Base-by-base conservation (phyloP, 2,888 invertebrate species). In the Caenorhabditis angaria region DNA sequence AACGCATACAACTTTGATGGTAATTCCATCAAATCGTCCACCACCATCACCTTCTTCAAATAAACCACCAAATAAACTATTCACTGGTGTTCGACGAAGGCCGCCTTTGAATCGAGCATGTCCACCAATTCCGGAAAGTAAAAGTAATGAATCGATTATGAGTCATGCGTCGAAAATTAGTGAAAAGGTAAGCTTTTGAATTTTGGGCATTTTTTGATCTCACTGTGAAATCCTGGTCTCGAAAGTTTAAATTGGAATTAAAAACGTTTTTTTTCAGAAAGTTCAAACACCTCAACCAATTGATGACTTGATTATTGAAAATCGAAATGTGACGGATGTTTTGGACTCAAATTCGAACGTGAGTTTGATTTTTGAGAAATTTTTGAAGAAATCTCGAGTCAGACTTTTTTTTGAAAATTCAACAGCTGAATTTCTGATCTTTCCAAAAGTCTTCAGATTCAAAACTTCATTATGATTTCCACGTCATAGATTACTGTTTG, bases 81-180 rank as follows among this genome's bases (percentile, higher is more conserved):
- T 71, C 53, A 71, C 71, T 66, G 25, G 27, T 58, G 27, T 58
- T 58, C 77, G 78, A 10, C 73, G 87, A 56, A 76, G 87, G 25
- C 87, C 87, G 4, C 87, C 87, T 27, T 70, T 87, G 56, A 87
- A 87, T 64, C 71, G 85, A 50, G 86, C 87, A 24, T 84, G 84
- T 67, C 87, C 87, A 8, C 81, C 87, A n/a, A 87, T 87, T 69
- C 87, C 87, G 35, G 87, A 87, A 73, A 83, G 83, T 48, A 75
- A 77, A 50, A 82, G 82, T 58, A 85, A 86, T 72, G 87, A 87
- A 65, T 82, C 82, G 32, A 86, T 86, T 48, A 84, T 83, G 77
- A 85, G 84, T 24, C 82, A 83, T 54, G 76, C 74, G 20, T 78
- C 78, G 14, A 63, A 62, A 57, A 58, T 74, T 12, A 74, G 74